phyloP scores from a whole-genome alignment of 2,888 invertebrate species.

The Tetragonula carbonaria region DNA sequence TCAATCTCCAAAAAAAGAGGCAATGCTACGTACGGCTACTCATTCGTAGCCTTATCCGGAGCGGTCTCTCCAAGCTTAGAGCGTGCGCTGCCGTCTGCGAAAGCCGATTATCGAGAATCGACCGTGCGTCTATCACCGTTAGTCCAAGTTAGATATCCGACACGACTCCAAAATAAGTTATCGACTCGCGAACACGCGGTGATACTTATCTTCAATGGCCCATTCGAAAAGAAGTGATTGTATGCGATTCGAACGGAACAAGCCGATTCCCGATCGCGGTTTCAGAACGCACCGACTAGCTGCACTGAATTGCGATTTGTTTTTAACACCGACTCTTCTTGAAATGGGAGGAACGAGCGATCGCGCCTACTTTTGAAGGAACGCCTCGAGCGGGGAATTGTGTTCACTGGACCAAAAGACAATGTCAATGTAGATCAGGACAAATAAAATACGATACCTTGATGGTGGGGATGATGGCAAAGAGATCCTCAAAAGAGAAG shows the following conservation, averaged over 20 bases:
- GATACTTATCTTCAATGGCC: neutral
- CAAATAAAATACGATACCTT: neutral
- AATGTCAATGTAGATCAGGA: neutral
- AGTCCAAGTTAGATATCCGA: neutral
- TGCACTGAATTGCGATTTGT: neutral
- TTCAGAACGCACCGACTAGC: neutral
- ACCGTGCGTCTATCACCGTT: slow-evolving; percentile 16
- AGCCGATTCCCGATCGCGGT: neutral
- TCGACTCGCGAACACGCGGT: neutral
- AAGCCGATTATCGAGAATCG: slow-evolving; percentile 55
- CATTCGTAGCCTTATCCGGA: slow-evolving; percentile 49
- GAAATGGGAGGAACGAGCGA: neutral
- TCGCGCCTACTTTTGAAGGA: neutral
- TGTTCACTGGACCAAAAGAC: neutral
- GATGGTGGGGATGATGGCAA: neutral
- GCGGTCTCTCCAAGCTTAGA: neutral
- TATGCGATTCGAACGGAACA: neutral
- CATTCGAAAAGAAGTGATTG: neutral
- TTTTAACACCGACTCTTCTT: slow-evolving; percentile 12
- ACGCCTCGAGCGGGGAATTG: neutral
- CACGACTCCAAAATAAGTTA: neutral
- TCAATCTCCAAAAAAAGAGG: slow-evolving; percentile 15
- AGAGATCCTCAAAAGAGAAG: neutral
- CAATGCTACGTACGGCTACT: neutral
- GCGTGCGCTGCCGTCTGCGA: slow-evolving; percentile 21